Evolutionary conservation across 2,113 vertebrate species (phyloP).

Genomic region (Clinocottus analis): DNA sequence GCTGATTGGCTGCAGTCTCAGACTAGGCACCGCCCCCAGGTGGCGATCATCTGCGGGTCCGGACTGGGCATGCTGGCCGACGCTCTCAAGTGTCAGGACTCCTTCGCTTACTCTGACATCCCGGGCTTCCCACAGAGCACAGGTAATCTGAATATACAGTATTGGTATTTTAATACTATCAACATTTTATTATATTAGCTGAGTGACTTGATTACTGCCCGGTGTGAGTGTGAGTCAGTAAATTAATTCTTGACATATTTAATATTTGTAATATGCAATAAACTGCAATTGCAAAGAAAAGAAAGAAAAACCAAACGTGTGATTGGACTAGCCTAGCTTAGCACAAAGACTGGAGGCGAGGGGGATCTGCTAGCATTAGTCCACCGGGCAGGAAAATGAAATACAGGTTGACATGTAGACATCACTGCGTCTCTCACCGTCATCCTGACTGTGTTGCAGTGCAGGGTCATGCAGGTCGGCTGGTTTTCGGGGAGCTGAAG

Average conservation of each 20-base stretch:
- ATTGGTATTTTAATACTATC: background rate
- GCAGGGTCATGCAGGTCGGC: constrained; percentile 82
- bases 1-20: constrained; percentile 84
- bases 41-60: constrained; percentile 87
- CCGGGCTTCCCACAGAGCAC: constrained; percentile 87
- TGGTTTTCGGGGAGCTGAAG: constrained; percentile 85
- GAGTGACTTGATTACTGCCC: background rate
- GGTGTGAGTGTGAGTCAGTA: too few relatives aligned
- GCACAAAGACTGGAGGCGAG: too few relatives aligned
- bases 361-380: background rate
- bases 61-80: constrained; percentile 86
- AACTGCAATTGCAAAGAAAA: too few relatives aligned
- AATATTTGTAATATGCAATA: too few relatives aligned
- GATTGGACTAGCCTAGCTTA: background rate
- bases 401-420: background rate
- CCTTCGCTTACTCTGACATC: constrained; percentile 83
- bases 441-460: constrained; percentile 68
- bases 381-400: background rate
- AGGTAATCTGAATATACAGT: constrained; percentile 64
- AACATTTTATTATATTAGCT: background rate
- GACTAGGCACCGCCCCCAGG: constrained; percentile 81
- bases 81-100: constrained; percentile 77
- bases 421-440: background rate
- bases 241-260: background rate
- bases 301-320: background rate